A percentile compares a stretch with the other conserved stretches of the same genome.
phyloP scores from a whole-genome alignment of 2,888 invertebrate genomes.

The Diarsia mendica region DNA sequence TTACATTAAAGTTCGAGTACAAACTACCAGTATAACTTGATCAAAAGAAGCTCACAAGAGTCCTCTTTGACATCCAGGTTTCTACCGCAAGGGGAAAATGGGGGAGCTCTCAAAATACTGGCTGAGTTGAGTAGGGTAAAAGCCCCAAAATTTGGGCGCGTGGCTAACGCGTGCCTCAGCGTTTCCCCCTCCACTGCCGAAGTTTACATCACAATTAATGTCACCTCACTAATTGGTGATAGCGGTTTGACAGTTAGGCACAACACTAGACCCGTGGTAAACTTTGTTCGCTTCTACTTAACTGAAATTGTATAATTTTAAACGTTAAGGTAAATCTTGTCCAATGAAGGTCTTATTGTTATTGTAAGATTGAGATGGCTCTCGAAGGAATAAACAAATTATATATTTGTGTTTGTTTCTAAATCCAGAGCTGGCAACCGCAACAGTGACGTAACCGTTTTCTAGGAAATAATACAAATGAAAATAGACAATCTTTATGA shows the following conservation, averaged over 20 bases:
- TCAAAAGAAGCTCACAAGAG: not conserved
- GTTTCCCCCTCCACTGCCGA: slow-evolving; percentile 70
- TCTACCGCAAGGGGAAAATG: slow-evolving; percentile 1
- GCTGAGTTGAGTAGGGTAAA: slow-evolving; percentile 69
- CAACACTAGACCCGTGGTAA: slow-evolving; percentile 63
- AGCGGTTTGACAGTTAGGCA: slow-evolving; percentile 75
- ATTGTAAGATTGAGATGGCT: slow-evolving; percentile 13
- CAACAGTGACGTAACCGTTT: slow-evolving; percentile 3
- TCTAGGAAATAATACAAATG: not conserved
- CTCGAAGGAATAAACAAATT: not conserved
- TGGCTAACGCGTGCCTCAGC: slow-evolving; percentile 78
- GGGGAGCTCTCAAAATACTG: slow-evolving; percentile 47
- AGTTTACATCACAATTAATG: slow-evolving; percentile 85
- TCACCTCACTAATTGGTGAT: slow-evolving; percentile 83
- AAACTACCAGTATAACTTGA: slow-evolving; percentile 54
- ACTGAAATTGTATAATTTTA: slow-evolving; percentile 50
- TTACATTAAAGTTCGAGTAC: slow-evolving; percentile 68
- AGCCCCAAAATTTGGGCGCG: slow-evolving; percentile 77
- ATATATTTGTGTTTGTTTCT: not conserved
- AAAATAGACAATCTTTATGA: not conserved
- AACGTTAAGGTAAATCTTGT: slow-evolving; percentile 35
- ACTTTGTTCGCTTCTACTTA: slow-evolving; percentile 52
- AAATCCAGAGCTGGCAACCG: not conserved
- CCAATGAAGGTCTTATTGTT: slow-evolving; percentile 10
- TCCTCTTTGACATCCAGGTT: not conserved